Evolutionary conservation across 2,797 vertebrate genomes (phyloP), one percentile per base, ranked within the genome.

Genomic region (Poecile montanus): DNA sequence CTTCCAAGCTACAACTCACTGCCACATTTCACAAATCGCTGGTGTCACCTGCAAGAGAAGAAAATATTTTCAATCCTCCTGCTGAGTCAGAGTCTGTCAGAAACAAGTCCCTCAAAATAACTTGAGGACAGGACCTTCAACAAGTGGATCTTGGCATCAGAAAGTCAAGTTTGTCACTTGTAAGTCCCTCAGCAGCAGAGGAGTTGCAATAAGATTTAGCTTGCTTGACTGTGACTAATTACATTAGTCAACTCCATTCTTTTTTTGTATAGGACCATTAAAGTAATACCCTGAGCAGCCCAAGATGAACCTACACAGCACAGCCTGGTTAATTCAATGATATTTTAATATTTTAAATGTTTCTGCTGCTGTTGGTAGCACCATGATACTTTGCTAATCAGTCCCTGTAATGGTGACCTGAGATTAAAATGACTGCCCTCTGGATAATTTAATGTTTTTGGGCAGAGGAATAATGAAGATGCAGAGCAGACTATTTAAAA

Each of bases 11-110:
- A 42, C 32, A 88, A 34, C 42, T 94, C 0, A 1, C 70, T 23
- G 53, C 68, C 50, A 17, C 7, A 3, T 90, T 81, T 94, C 88
- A 81, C 87, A 85, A 77, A 78, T 71, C 0, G 0, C 48, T 81
- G 54, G n/a, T 51, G 81, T 81, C 89, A 95, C 95, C 96, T 97
- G 93, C 85, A 71, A 91, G 68, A 32, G 47, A 96, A 91, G 60
- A 80, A 57, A 60, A 68, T 34, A 61, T 74, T 96, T 78, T 92
- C 54, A 88, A 13, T 86, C 48, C 34, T 85, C 9, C 23, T 93
- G 82, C 73, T 86, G 73, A 88, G 83, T 93, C 84, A 93, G 73
- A 77, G 74, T 60, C 50, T 1, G 0, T 79, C 82, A 91, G 71
- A 72, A 96, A 87, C 22, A 32, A 77, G 48, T 53, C 90, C 92